Conservation (phyloP, 1,140 invertebrate genomes). For the Dinoponera quadriceps region DNA sequence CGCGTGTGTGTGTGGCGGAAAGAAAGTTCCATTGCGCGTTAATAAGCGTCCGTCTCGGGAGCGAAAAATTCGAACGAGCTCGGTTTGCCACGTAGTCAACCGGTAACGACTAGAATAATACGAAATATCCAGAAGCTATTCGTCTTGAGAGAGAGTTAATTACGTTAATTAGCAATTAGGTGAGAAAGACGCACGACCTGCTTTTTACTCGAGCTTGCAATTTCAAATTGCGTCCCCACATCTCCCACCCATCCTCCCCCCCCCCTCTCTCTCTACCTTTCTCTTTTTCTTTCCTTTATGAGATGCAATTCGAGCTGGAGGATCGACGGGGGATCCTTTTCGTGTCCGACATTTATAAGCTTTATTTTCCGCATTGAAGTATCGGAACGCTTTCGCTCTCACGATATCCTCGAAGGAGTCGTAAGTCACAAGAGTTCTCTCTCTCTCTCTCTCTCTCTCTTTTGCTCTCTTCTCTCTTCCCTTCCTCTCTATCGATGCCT, state of each 20-base stretch:
- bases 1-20: too few relatives aligned
- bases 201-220: background rate
- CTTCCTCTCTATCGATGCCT: background rate
- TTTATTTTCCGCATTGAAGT: constrained; percentile 20
- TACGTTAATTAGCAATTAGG: constrained; percentile 31
- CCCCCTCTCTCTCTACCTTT: background rate
- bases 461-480: too few relatives aligned
- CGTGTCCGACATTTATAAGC: constrained; percentile 16
- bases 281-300: constrained; percentile 35
- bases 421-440: constrained; percentile 31
- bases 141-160: constrained; percentile 12
- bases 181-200: background rate
- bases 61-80: background rate
- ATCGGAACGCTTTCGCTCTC: background rate
- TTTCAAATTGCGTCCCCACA: constrained; percentile 3
- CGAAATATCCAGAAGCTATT: background rate
- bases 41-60: background rate
- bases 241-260: too few relatives aligned
- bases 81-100: too few relatives aligned
- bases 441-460: too few relatives aligned
- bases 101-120: background rate
- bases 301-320: constrained; percentile 18
- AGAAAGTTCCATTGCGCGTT: constrained; percentile 2
- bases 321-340: background rate
- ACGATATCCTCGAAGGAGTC: constrained; percentile 43